phyloP scores from a whole-genome alignment of 1,140 invertebrate genomes.

The Hetaerina americana region DNA sequence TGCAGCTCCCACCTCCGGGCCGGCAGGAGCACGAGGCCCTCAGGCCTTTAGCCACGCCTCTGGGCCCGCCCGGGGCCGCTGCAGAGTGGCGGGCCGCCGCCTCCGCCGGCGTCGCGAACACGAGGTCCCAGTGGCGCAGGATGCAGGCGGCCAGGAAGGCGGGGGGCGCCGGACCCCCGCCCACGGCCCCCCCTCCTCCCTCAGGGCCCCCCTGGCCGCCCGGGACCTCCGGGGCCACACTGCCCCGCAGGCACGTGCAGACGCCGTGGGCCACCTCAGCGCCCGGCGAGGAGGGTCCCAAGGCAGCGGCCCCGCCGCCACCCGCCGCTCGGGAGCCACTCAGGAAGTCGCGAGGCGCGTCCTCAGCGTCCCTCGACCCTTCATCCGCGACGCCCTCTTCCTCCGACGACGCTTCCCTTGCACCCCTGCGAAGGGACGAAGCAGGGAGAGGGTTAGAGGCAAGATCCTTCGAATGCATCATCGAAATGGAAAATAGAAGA shows the following conservation, averaged over 20 bases:
- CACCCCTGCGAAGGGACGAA: too few relatives aligned
- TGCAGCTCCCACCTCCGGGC: slow-evolving; percentile 21
- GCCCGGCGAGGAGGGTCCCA: slow-evolving; percentile 53
- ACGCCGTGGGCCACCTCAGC: slow-evolving; percentile 35
- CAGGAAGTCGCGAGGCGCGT: neutral
- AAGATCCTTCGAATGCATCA: too few relatives aligned
- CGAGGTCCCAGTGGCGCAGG: neutral
- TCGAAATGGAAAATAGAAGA: too few relatives aligned
- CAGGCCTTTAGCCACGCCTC: neutral
- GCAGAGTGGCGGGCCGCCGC: slow-evolving; percentile 23
- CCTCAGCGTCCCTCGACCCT: neutral
- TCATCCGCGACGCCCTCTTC: too few relatives aligned
- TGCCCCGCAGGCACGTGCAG: neutral
- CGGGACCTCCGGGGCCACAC: neutral
- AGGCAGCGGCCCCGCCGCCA: slow-evolving; percentile 14
- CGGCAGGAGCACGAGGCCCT: slow-evolving; percentile 10
- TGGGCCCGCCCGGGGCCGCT: neutral
- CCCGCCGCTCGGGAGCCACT: neutral
- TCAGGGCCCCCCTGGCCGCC: slow-evolving; percentile 21
- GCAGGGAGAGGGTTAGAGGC: too few relatives aligned
- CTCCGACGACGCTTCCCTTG: too few relatives aligned
- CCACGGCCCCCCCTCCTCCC: neutral
- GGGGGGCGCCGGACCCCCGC: neutral
- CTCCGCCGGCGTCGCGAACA: slow-evolving; percentile 20
- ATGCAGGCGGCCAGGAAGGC: neutral